These are phyloP conservation scores for Rousettus madagascariensis DNA, from an alignment of 2,797 vertebrate species.

Conservation along the genomic window DNA sequence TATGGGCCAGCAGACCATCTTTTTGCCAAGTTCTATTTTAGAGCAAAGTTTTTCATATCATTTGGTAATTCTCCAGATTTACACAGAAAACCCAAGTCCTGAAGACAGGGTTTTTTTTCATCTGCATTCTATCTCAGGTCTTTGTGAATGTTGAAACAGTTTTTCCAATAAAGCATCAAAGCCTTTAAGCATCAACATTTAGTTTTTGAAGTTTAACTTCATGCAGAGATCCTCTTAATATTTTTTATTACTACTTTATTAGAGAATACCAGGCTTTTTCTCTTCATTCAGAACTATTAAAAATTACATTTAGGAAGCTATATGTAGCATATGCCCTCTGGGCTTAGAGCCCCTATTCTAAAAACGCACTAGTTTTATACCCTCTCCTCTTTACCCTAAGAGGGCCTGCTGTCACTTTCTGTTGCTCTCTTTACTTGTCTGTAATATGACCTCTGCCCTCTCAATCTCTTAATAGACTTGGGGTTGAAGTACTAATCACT, in stretches of 20 bases:
- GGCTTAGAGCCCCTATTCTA: not conserved
- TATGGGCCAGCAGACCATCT: not conserved
- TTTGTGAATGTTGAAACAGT: not conserved
- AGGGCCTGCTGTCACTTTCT: not conserved
- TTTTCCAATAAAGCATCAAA: constrained; percentile 10
- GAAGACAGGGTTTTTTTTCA: constrained; percentile 30
- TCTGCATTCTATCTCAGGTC: not conserved
- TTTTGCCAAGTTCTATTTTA: not conserved
- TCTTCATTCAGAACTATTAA: not conserved
- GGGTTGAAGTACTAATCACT: not conserved
- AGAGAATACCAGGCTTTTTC: not conserved
- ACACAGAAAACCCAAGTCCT: not conserved
- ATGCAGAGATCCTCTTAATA: not conserved
- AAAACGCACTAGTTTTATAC: not conserved
- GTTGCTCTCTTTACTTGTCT: not conserved
- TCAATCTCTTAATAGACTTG: not conserved
- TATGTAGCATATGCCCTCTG: not conserved
- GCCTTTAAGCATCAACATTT: not conserved
- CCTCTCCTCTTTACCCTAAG: not conserved
- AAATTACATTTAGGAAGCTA: not conserved
- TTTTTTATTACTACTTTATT: not conserved
- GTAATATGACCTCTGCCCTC: not conserved
- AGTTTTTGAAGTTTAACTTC: constrained; percentile 23
- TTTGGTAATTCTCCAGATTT: not conserved
- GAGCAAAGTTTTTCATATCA: not conserved